Evolutionary conservation across 2,113 vertebrate genomes (phyloP).

Genomic region (Cavia porcellus): DNA sequence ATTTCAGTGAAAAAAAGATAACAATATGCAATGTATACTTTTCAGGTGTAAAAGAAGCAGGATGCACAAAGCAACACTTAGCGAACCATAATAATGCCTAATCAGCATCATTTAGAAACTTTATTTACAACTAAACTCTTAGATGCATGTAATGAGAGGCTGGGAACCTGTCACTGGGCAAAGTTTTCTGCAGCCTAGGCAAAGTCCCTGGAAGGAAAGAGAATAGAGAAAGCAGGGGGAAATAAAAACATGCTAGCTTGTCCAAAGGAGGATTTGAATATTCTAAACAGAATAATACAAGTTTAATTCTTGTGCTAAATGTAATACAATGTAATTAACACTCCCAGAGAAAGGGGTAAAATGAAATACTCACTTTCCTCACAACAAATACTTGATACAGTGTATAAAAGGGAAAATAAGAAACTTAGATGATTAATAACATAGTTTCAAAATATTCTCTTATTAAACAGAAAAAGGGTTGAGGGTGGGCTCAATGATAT

Average conservation of each 20-base stretch:
- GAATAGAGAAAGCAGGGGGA: neutral
- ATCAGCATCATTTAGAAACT: neutral
- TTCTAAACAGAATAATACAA: neutral
- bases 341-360: neutral
- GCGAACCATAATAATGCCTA: neutral
- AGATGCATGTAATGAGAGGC: neutral
- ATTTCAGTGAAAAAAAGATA: too few relatives aligned
- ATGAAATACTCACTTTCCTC: neutral
- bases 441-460: neutral
- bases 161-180: neutral
- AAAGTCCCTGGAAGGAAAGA: neutral
- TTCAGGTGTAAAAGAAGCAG: neutral
- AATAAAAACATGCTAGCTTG: neutral
- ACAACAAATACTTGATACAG: neutral
- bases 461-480: neutral
- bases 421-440: neutral
- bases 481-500: neutral
- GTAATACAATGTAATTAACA: neutral
- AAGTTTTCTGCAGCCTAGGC: neutral
- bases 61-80: neutral
- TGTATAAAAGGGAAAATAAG: neutral
- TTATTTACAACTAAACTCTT: neutral
- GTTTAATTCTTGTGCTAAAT: neutral
- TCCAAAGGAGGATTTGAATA: neutral
- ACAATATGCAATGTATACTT: neutral